These are phyloP conservation scores for Balaenoptera acutorostrata DNA, from an alignment of 2,113 vertebrate genomes.

Conservation along the genomic window DNA sequence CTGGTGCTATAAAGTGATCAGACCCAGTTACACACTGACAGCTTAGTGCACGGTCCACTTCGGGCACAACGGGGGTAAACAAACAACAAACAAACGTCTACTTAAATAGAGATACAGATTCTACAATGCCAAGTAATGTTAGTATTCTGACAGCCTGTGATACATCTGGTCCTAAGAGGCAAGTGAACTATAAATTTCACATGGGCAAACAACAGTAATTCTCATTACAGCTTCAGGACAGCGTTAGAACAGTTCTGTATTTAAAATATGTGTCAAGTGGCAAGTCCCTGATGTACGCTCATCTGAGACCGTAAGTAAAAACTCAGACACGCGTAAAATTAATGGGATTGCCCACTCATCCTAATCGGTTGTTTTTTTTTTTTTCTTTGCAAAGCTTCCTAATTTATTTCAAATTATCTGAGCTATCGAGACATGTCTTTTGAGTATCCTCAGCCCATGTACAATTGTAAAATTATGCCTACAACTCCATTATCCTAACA, in stretches of 20 bases:
- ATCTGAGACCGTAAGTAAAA: neutral
- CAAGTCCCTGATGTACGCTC: fast-evolving
- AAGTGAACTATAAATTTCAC: fast-evolving
- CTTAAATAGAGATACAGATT: fast-evolving
- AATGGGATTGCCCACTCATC: neutral
- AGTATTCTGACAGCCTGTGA: fast-evolving
- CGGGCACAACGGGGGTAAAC: neutral
- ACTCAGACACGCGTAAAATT: neutral
- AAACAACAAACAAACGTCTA: fast-evolving
- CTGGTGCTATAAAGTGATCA: fast-evolving
- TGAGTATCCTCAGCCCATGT: neutral
- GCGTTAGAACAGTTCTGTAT: fast-evolving
- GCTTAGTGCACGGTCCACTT: neutral
- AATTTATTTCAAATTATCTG: neutral
- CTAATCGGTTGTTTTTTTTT: neutral
- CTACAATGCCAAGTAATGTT: fast-evolving
- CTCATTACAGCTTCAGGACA: fast-evolving
- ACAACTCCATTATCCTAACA: too few species aligned
- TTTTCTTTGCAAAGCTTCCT: neutral
- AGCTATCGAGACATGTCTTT: fast-evolving
- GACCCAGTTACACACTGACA: fast-evolving
- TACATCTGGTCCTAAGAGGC: fast-evolving
- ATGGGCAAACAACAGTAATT: too few species aligned
- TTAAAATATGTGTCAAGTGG: fast-evolving
- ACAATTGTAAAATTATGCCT: neutral